These are phyloP conservation scores for Nasonia giraulti DNA, from an alignment of 1,140 invertebrate species.

Conservation along the genomic window DNA sequence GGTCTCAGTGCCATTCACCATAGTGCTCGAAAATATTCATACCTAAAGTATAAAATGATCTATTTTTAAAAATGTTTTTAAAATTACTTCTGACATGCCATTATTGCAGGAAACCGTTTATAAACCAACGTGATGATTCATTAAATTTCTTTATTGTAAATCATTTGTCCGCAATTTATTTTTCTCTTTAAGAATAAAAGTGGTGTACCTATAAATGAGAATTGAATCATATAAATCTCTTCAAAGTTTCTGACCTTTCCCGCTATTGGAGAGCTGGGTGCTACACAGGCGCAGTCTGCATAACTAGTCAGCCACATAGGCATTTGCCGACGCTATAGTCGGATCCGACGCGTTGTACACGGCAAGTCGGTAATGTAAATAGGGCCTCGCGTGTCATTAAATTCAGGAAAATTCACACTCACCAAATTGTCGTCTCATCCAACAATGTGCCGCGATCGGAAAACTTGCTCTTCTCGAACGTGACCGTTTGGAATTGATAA, in stretches of 20 bases:
- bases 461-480: neutral
- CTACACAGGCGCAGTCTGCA: neutral
- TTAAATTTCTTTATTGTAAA: neutral
- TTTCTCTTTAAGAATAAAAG: slow-evolving; percentile 10
- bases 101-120: neutral
- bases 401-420: neutral
- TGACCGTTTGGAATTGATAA: neutral
- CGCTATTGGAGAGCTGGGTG: too few relatives aligned
- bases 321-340: too few relatives aligned
- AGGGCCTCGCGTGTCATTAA: neutral
- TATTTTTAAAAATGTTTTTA: neutral
- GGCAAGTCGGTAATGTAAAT: slow-evolving; percentile 22
- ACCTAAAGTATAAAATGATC: neutral
- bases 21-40: neutral
- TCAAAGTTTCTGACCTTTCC: too few relatives aligned
- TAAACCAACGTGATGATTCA: neutral
- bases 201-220: too few relatives aligned
- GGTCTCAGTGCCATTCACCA: neutral
- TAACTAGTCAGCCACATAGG: neutral
- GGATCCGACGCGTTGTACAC: neutral
- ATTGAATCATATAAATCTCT: too few relatives aligned
- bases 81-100: neutral
- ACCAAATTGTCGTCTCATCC: neutral
- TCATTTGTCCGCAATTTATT: neutral
- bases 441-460: neutral